Base-by-base conservation (phyloP, 2,888 invertebrate genomes). In the Stenchaetothrips biformis region DNA sequence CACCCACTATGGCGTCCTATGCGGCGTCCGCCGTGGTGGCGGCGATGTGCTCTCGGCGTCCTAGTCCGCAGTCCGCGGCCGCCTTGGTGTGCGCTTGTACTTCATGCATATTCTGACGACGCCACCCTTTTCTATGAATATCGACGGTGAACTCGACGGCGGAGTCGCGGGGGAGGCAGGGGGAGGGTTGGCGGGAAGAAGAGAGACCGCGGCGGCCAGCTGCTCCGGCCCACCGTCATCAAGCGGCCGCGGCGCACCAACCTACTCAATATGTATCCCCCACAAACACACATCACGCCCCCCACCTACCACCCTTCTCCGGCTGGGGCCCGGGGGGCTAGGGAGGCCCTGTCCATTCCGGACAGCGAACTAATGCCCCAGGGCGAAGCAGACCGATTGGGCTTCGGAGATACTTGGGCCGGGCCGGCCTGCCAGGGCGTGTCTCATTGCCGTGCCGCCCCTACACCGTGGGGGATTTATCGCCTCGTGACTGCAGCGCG, bases 81-180 rank as follows among this genome's bases (percentile, higher is more conserved):
- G 37, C 37, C 37, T 1, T 37, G 37, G 37, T 37, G 37, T 4
- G 37, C 37, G 37, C 37, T 37, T 37, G 37, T 25, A n/a, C 21
- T 21, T 74, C 67, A 74, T 74, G 67, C 67, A 74, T 74, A 74
- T 74, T 74, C 67, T 21, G 67, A 21, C 67, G 25, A 21, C 25
- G 67, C 67, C 67, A 25, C 67, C 67, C 67, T 74, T 74, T 74
- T 74, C 67, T 7, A 74, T 74, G 67, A 74, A 21, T 74, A 74
- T 74, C 21, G 67, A 74, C 67, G 25, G 67, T 25, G 67, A 74
- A 74, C 25, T 74, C 67, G 21, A 25, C 25, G 16, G 53, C 37
- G 37, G 37, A 37, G 37, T 37, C 37, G 37, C 59, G 59, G 59
- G 37, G 37, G 59, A 18, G 53, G 53, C 2, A 7, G 53, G 53